These are phyloP conservation scores for Nematopogon swammerdamellus DNA, from an alignment of 2,888 invertebrate species.

Conservation along the genomic window DNA sequence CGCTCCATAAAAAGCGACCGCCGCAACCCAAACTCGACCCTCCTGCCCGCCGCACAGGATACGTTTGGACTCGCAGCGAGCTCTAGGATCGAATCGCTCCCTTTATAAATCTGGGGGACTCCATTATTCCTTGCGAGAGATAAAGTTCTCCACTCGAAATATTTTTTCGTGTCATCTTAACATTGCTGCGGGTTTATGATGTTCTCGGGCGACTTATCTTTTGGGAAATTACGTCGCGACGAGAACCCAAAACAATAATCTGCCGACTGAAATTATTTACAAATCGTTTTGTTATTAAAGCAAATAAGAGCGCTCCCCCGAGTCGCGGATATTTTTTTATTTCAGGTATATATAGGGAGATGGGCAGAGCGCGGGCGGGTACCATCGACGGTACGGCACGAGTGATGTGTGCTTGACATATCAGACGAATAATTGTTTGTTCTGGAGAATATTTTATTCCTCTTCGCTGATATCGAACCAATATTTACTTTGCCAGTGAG, in stretches of 20 bases:
- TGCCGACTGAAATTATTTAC: not conserved
- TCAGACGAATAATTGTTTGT: too few species aligned
- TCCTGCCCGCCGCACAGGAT: not conserved
- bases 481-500: too few species aligned
- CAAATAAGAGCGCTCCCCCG: not conserved
- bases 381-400: too few species aligned
- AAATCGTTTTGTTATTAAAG: not conserved
- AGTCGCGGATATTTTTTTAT: not conserved
- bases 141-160: not conserved
- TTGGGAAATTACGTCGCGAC: not conserved
- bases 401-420: too few species aligned
- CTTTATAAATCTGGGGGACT: not conserved
- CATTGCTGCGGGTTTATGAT: not conserved
- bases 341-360: not conserved
- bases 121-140: not conserved
- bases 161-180: not conserved
- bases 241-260: not conserved
- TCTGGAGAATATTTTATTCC: too few species aligned
- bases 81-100: slow-evolving; percentile 8
- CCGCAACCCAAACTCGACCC: not conserved
- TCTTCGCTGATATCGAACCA: too few species aligned
- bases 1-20: slow-evolving; percentile 3
- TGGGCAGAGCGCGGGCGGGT: not conserved
- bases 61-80: slow-evolving; percentile 1
- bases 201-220: not conserved